Conservation (phyloP, 2,888 invertebrate genomes). For the Eupithecia centaureata region DNA sequence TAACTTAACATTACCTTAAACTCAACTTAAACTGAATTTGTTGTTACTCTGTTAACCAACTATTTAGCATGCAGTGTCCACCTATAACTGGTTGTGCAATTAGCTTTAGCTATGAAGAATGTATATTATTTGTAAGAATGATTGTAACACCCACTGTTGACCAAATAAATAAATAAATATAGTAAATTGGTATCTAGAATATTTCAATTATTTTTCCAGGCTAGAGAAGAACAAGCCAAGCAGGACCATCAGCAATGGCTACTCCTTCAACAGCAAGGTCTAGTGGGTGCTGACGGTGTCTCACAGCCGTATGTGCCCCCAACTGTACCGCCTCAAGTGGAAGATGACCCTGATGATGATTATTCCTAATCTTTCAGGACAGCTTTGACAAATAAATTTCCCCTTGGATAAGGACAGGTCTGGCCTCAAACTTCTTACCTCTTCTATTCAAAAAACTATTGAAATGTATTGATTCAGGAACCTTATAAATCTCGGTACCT, state of each 20-base stretch:
- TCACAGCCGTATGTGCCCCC: slow-evolving; percentile 75
- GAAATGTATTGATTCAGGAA: background rate
- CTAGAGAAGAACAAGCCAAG: slow-evolving; percentile 95
- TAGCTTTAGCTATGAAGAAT: too few relatives aligned
- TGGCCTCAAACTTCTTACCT: too few relatives aligned
- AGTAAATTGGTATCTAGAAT: background rate
- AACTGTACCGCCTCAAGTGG: slow-evolving; percentile 63
- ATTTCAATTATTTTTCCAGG: slow-evolving; percentile 66
- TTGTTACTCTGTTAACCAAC: too few relatives aligned
- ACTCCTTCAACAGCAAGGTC: slow-evolving; percentile 87
- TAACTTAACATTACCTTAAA: too few relatives aligned
- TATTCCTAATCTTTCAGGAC: slow-evolving; percentile 52
- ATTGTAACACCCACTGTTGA: too few relatives aligned
- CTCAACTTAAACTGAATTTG: too few relatives aligned
- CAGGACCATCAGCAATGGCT: slow-evolving; percentile 97
- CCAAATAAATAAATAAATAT: too few relatives aligned
- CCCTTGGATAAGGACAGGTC: background rate
- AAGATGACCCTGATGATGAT: slow-evolving; percentile 82
- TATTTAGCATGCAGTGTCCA: too few relatives aligned
- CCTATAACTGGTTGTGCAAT: too few relatives aligned
- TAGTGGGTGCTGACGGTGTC: slow-evolving; percentile 66
- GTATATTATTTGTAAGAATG: too few relatives aligned
- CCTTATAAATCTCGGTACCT: background rate
- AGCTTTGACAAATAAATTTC: background rate
- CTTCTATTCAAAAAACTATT: too few relatives aligned